Base-by-base conservation (phyloP, 2,113 vertebrate genomes). In the mouse (Mus musculus) region DNA sequence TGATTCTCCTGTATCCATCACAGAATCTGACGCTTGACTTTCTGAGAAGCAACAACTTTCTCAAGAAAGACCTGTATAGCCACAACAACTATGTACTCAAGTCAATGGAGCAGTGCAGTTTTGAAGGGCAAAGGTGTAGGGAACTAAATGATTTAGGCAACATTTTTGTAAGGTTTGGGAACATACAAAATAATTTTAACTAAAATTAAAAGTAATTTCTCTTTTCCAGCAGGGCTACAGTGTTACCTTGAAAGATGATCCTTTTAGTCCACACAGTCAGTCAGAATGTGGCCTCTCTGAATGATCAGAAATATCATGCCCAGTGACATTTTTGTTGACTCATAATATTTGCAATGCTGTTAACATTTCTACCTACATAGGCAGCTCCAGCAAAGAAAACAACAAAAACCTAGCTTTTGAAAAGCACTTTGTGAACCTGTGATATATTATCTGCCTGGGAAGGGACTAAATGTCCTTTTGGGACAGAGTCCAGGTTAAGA, bases 291-390 rank as follows among this genome's bases (percentile, higher is more conserved):
- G n/a, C 77, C 42, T 91, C 63, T 91, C 36, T 81, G 76, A 91
- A 91, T 71, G 63, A 80, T 56, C 61, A 26, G 22, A 81, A 81
- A 80, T 81, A 52, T 13, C 33, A 81, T 81, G 89, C 36, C 9
- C 49, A 80, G 16, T 71, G 89, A 81, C 63, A 91, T 42, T 91
- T 87, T 30, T 91, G 75, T 91, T 91, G 89, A 91, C 77, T 82
- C 26, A 59, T 22, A 81, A 91, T 81, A 91, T 91, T 91, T 91
- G 77, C 77, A 71, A 46, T 92, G 78, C 77, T 82, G 49, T 92
- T 72, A 92, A 61, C 78, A 73, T 56, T 81, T 72, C 67, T 84
- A 54, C 78, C 52, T 59, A 82, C 52, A 92, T 54, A 91, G 42
- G 28, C 5, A 71, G 14, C 5, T 46, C 36, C 36, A 82, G 77